Percentiles rank a stretch among this genome's conserved stretches.
Conservation (phyloP, 1,140 invertebrate species). For the Drosophila cardini region DNA sequence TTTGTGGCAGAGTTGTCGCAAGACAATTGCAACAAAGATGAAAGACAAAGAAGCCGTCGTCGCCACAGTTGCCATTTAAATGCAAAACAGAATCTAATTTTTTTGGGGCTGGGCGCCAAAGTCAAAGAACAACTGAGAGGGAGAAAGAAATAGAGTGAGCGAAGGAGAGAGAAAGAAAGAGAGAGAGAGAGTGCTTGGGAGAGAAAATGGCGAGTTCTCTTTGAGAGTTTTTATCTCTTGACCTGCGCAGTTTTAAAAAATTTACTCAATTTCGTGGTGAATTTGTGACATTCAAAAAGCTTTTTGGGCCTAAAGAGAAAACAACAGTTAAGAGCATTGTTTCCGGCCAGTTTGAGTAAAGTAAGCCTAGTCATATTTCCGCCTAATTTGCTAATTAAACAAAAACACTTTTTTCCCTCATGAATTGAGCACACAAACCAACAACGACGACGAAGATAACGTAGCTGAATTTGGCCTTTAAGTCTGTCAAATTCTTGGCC, state of each 20-base stretch:
- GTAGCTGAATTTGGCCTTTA: not conserved
- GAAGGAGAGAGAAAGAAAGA: not conserved
- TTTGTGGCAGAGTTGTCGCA: constrained; percentile 55
- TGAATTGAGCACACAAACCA: not conserved
- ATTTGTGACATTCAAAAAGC: constrained; percentile 8
- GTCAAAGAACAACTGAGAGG: constrained; percentile 35
- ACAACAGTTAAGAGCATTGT: constrained; percentile 13
- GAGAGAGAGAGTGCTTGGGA: not conserved
- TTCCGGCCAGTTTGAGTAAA: not conserved
- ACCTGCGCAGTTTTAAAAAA: constrained; percentile 40
- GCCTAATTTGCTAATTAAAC: constrained; percentile 74
- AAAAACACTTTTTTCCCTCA: constrained; percentile 12
- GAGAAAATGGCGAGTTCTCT: constrained; percentile 17
- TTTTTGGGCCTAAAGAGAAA: not conserved
- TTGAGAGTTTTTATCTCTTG: not conserved
- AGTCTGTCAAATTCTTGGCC: constrained; percentile 32
- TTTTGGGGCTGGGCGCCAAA: constrained; percentile 41
- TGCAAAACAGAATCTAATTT: constrained; percentile 63
- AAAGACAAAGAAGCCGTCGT: constrained; percentile 58
- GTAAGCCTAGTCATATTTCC: constrained; percentile 30
- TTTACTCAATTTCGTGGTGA: constrained; percentile 49
- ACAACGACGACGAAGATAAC: too few relatives aligned
- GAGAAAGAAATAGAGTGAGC: not conserved
- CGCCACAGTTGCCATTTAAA: constrained; percentile 68
- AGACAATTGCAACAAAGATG: constrained; percentile 68